Evolutionary conservation across 2,888 invertebrate genomes (phyloP), one percentile per base, ranked within the genome.

Genomic region (Entomobrya proxima): DNA sequence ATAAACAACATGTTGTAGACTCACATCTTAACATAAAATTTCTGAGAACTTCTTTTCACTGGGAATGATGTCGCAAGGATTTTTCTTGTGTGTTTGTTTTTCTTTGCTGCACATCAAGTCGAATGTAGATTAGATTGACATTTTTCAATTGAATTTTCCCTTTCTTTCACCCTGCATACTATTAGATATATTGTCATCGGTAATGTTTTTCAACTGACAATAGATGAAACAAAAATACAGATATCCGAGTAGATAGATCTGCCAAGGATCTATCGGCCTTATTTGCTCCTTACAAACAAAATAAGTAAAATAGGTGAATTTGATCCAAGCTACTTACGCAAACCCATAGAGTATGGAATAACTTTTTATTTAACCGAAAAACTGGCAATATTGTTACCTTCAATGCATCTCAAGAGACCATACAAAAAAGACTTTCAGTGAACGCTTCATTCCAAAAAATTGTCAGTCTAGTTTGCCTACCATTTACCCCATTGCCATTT

Each of bases 301-400:
- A 75, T 21, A 55, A 61, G 37, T 13, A 55, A 27, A 27, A 40
- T 40, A 1, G 4, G 37, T 35, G 32, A 40, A 47, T 52, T 7
- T n/a, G n/a, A n/a, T 75, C 40, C 21, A 24, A 69, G 37, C 69
- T n/a, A 44, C 27, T 44, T 44, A 35, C 18, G 18, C 7, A n/a
- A 37, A 64, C 1, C 32, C n/a, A 21, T 18, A 24, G 55, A 64
- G 11, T n/a, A 21, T 6, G 64, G 40, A 77, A 72, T 84, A 72
- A 24, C 30, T 69, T 67, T 84, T 84, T 84, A 84, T 67, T 77
- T 78, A 84, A 84, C 84, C 84, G 58, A 35, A 61, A 84, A 84
- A 84, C 77, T 84, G 84, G 84, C 84, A 84, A 84, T 84, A 84
- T 72, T 84, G 72, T 78, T 84, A 78, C 84, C 84, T 84, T 84